A percentile compares a stretch with the other conserved stretches of the same genome.
phyloP scores from a whole-genome alignment of 1,140 invertebrate species.

The Limonius californicus region DNA sequence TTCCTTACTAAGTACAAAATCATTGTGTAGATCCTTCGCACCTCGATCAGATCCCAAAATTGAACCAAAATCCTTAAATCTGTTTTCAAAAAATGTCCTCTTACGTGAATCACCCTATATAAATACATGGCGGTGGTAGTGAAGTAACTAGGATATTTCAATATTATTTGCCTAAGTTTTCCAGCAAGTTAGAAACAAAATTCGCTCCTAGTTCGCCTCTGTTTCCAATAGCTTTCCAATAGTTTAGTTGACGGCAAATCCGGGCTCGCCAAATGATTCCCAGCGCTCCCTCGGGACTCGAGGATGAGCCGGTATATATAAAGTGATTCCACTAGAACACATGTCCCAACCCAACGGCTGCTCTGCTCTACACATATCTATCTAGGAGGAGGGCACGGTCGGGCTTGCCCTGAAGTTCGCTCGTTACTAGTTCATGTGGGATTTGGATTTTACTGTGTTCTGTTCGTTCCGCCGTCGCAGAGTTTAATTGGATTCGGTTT shows the following conservation, averaged over 20 bases:
- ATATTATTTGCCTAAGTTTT: too few relatives aligned
- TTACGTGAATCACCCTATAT: too few relatives aligned
- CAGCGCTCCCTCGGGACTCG: constrained; percentile 21
- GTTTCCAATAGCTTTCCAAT: constrained; percentile 32
- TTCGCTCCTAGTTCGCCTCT: constrained; percentile 26
- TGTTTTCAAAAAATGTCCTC: too few relatives aligned
- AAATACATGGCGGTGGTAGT: too few relatives aligned
- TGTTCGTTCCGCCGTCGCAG: neutral
- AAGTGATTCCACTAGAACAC: constrained; percentile 35
- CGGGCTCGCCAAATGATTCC: constrained; percentile 33
- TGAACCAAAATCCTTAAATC: too few relatives aligned
- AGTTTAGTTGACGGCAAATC: constrained; percentile 26
- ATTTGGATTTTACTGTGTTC: constrained; percentile 32
- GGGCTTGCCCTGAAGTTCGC: constrained; percentile 25
- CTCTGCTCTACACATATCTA: neutral
- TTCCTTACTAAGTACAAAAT: too few relatives aligned
- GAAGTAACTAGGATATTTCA: too few relatives aligned
- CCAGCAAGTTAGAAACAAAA: too few relatives aligned
- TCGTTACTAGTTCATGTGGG: constrained; percentile 31
- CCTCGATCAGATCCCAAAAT: too few relatives aligned
- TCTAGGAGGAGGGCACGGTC: constrained; percentile 6
- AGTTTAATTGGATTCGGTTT: constrained; percentile 20
- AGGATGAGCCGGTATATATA: constrained; percentile 29
- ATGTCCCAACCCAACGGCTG: constrained; percentile 23
- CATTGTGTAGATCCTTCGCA: too few relatives aligned